Conservation (phyloP, 2,797 vertebrate genomes). For the Distichodus sexfasciatus region DNA sequence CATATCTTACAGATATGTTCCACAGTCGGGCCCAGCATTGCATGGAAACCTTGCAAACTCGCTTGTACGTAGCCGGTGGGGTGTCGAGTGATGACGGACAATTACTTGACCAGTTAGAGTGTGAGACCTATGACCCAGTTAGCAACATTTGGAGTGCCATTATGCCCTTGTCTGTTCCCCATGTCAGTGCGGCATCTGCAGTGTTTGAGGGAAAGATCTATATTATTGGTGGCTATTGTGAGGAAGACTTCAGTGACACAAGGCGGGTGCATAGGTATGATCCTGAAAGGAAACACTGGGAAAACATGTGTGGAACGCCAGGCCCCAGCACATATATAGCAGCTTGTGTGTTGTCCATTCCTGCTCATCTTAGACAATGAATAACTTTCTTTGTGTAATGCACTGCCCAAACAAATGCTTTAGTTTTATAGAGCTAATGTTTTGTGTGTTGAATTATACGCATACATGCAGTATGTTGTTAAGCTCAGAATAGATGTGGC, state of each 20-base stretch:
- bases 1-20: constrained; percentile 42
- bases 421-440: too few relatives aligned
- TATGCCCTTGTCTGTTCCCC: constrained; percentile 57
- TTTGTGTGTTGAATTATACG: too few relatives aligned
- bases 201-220: constrained; percentile 74
- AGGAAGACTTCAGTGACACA: constrained; percentile 69
- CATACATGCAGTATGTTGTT: too few relatives aligned
- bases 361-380: constrained; percentile 56
- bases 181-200: constrained; percentile 70
- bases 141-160: constrained; percentile 59
- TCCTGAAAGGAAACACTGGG: constrained; percentile 59
- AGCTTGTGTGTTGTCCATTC: constrained; percentile 68
- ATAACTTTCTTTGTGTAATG: not conserved
- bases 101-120: constrained; percentile 48
- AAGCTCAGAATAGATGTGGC: too few relatives aligned
- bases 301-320: constrained; percentile 66
- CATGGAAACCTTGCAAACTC: constrained; percentile 49
- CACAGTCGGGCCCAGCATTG: constrained; percentile 45
- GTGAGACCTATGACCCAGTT: constrained; percentile 50
- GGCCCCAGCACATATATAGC: constrained; percentile 64
- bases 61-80: constrained; percentile 50
- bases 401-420: too few relatives aligned
- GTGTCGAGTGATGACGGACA: constrained; percentile 19
- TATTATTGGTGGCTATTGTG: constrained; percentile 72
- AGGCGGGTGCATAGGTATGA: constrained; percentile 70